phyloP scores from a whole-genome alignment of 1,140 invertebrate species.

The Sminthurides bifidus region DNA sequence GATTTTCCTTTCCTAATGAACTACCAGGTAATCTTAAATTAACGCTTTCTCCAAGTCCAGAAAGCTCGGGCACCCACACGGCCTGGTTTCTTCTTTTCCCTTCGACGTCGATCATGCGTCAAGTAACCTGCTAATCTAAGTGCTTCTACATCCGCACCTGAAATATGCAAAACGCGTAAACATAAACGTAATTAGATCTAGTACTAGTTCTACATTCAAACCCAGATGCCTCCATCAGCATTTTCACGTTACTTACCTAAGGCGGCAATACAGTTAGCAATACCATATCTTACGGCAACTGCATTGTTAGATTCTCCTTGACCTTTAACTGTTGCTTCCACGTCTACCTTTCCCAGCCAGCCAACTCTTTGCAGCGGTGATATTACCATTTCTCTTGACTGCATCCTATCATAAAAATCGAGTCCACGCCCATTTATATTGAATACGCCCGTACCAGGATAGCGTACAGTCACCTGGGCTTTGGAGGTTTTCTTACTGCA shows the following conservation, averaged over 20 bases:
- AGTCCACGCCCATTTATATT: constrained; percentile 57
- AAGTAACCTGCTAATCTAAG: constrained; percentile 87
- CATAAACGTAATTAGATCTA: not conserved
- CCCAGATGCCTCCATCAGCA: not conserved
- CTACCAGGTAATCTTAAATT: no score
- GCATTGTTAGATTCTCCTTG: constrained; percentile 57
- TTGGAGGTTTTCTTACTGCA: constrained; percentile 56
- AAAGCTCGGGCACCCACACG: constrained; percentile 81
- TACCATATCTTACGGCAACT: constrained; percentile 72
- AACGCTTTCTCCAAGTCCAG: constrained; percentile 86
- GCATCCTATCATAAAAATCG: constrained; percentile 20
- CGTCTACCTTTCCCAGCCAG: constrained; percentile 64
- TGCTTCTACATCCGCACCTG: constrained; percentile 47
- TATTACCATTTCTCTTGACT: constrained; percentile 42
- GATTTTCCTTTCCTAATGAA: no score
- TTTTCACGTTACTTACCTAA: constrained; percentile 48
- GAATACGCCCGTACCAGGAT: constrained; percentile 68
- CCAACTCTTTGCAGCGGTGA: constrained; percentile 73
- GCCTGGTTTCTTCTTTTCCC: constrained; percentile 88
- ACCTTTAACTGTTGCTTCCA: constrained; percentile 58
- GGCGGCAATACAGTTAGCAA: constrained; percentile 61
- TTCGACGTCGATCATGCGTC: constrained; percentile 60
- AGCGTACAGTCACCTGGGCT: constrained; percentile 52
- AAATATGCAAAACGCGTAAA: not conserved
- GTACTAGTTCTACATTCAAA: not conserved